Evolutionary conservation across 2,113 vertebrate genomes (phyloP).

Genomic region (Nerophis lumbriciformis): DNA sequence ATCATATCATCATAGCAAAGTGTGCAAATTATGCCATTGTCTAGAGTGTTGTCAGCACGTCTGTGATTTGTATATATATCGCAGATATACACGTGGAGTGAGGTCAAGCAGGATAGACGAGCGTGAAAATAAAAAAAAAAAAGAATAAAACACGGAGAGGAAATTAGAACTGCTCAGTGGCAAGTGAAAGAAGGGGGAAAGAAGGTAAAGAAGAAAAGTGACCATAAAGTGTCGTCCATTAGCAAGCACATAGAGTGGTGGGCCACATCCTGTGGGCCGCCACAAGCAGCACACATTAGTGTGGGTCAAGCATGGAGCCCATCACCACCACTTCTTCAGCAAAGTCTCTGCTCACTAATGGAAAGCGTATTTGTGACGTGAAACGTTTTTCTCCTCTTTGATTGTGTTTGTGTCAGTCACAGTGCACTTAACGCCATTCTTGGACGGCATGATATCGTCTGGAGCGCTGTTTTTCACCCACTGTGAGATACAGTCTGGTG

Average conservation of each 20-base stretch:
- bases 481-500: too few relatives aligned
- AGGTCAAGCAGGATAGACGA: constrained; percentile 42
- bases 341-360: constrained; percentile 27
- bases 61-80: too few relatives aligned
- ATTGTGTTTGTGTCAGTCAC: constrained; percentile 2
- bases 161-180: constrained; percentile 53
- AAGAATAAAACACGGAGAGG: constrained; percentile 65
- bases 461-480: not conserved
- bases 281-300: constrained; percentile 43
- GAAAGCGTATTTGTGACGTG: constrained; percentile 28
- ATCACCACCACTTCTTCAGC: constrained; percentile 33
- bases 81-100: not conserved
- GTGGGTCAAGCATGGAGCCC: constrained; percentile 32
- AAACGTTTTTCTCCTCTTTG: constrained; percentile 11
- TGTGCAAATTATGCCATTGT: too few relatives aligned
- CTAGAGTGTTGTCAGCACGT: too few relatives aligned
- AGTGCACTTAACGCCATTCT: constrained; percentile 20
- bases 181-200: constrained; percentile 8
- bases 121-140: constrained; percentile 59
- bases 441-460: constrained; percentile 13
- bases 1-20: too few relatives aligned
- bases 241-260: constrained; percentile 27
- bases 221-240: constrained; percentile 53
- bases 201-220: constrained; percentile 20
- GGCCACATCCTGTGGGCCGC: constrained; percentile 50